Base-by-base conservation (phyloP, 2,888 invertebrate species). In the Frankliniella intonsa region DNA sequence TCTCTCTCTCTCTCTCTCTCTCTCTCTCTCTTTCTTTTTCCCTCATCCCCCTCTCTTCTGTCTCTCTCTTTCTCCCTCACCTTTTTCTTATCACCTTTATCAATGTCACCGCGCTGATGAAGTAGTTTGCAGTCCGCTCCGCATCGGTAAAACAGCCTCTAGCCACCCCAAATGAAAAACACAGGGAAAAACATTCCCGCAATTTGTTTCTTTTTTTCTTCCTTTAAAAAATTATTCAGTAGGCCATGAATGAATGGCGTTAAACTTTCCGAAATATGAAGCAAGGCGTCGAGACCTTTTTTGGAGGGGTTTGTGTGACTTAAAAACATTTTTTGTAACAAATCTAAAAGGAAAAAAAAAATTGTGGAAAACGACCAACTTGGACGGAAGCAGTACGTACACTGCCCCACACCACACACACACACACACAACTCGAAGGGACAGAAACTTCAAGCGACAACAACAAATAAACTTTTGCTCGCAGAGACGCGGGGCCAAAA, bases 1-100 rank as follows among this genome's bases (percentile, higher is more conserved):
- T 65, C 65, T 69, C 65, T 81, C 69, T 27, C 49, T n/a, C 38
- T 81, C 49, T 81, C 76, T 81, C 38, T 55, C 81, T 82, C 81
- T 82, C 51, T 65, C 27, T 62, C 55, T n/a, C 65, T 82, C 62
- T 51, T n/a, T 65, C 69, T n/a, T 22, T 76, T 38, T 80, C 80
- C 65, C 65, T 80, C 82, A 81, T 81, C 51, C 82, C 79, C 49
- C 50, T 82, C 80, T 81, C 22, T 50, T 38, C 76, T n/a, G 22
- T 80, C 55, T 82, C 80, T 22, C 82, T 50, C 50, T 79, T 62
- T 51, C 25, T 79, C 62, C 80, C 49, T 17, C 65, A 50, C 80
- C 62, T 81, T 76, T 80, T 49, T 50, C 81, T 55, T 82, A 80
- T 81, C 38, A 12, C 50, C 25, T 81, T 38, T 80, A 51, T 76